Conservation (phyloP, 2,888 invertebrate genomes). For the Apamea sordens region DNA sequence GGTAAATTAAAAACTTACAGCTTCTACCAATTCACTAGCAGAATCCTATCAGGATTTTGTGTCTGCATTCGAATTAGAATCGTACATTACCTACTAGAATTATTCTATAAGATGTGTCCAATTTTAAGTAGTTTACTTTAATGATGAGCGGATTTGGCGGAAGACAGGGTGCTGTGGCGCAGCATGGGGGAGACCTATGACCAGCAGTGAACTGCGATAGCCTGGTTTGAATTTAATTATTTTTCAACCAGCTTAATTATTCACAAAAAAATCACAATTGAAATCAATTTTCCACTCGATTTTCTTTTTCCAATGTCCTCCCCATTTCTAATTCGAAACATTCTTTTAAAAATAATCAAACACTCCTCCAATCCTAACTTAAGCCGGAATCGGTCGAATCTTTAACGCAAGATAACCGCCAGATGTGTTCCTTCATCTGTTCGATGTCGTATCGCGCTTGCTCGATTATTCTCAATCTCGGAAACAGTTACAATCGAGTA, state of each 20-base stretch:
- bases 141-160: too few species aligned
- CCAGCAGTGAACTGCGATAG: too few species aligned
- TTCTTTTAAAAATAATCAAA: slow-evolving; percentile 9
- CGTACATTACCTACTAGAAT: background rate
- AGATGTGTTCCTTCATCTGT: slow-evolving; percentile 72
- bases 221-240: background rate
- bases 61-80: background rate
- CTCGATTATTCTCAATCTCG: slow-evolving; percentile 82
- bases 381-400: slow-evolving; percentile 25
- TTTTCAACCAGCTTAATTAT: background rate
- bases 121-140: background rate
- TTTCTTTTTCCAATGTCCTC: slow-evolving; percentile 24
- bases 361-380: background rate
- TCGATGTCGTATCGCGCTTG: slow-evolving; percentile 84
- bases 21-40: background rate
- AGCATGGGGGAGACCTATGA: too few species aligned
- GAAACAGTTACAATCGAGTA: slow-evolving; percentile 87
- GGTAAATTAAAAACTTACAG: slow-evolving; percentile 5
- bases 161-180: too few species aligned
- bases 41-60: background rate
- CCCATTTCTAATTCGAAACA: slow-evolving; percentile 12
- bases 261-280: background rate
- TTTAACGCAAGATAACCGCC: slow-evolving; percentile 64
- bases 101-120: background rate
- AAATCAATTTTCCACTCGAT: background rate